Conservation (phyloP, 2,113 vertebrate species). For the Mus spicilegus region DNA sequence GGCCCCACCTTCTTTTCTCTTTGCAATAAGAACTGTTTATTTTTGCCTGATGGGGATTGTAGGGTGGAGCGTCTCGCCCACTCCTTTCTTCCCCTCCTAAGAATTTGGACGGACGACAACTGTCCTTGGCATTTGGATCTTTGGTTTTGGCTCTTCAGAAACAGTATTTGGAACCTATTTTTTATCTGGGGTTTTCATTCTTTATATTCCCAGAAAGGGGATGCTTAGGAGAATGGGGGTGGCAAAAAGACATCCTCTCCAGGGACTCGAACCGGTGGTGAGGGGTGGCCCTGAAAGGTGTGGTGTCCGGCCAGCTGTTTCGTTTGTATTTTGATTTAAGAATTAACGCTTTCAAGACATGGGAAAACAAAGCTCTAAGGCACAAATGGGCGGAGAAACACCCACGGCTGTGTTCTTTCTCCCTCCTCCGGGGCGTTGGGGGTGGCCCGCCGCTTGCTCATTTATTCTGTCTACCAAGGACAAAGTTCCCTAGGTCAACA, state of each 20-base stretch:
- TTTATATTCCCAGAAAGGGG: not conserved
- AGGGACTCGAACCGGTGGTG: slow-evolving; percentile 43
- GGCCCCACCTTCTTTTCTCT: not conserved
- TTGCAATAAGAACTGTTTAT: not conserved
- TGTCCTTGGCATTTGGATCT: slow-evolving; percentile 15
- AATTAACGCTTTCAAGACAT: slow-evolving; percentile 61
- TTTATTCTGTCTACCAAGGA: not conserved
- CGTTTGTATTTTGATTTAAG: slow-evolving; percentile 54
- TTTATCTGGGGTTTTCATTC: slow-evolving; percentile 48
- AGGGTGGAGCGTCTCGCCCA: not conserved
- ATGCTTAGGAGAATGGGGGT: not conserved
- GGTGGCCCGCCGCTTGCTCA: not conserved
- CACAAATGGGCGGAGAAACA: not conserved
- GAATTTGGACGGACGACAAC: not conserved
- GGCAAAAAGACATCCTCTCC: slow-evolving; percentile 36
- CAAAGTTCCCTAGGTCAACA: slow-evolving; percentile 5
- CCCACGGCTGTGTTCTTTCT: not conserved
- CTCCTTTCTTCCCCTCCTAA: not conserved
- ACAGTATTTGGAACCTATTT: slow-evolving; percentile 32
- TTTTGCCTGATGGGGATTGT: not conserved
- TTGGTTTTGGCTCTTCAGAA: not conserved
- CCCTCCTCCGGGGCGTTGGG: not conserved
- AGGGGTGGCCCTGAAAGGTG: slow-evolving; percentile 59
- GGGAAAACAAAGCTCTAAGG: not conserved
- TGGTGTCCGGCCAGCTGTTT: slow-evolving; percentile 71